Percentiles rank a stretch among this genome's conserved stretches.
phyloP scores from a whole-genome alignment of 2,888 invertebrate genomes.

The Oligia latruncula region DNA sequence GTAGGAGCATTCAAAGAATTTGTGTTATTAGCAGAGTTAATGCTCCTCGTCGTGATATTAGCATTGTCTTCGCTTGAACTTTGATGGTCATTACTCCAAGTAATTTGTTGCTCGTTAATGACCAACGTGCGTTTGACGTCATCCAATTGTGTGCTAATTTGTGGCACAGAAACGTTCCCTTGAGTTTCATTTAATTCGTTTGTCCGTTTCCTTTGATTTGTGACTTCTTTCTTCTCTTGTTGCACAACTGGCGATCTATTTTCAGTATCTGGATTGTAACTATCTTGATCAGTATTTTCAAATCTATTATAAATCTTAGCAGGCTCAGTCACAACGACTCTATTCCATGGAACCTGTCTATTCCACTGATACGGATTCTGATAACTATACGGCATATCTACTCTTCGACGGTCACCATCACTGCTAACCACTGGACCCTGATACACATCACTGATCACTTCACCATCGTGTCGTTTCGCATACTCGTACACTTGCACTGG shows the following conservation, averaged over 20 bases:
- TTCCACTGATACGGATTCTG: constrained; percentile 29
- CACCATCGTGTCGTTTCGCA: constrained; percentile 13
- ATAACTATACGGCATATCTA: constrained; percentile 19
- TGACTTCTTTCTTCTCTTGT: not conserved
- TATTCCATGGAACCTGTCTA: constrained; percentile 19
- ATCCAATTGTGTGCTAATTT: constrained; percentile 41
- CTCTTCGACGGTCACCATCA: constrained; percentile 5
- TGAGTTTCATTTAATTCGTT: constrained; percentile 15
- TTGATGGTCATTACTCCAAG: constrained; percentile 13
- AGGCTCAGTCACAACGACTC: constrained; percentile 27
- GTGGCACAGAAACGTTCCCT: constrained; percentile 1
- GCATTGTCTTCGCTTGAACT: constrained; percentile 4
- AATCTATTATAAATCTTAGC: constrained; percentile 18
- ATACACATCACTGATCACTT: constrained; percentile 44
- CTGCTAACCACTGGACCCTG: constrained; percentile 4
- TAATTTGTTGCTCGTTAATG: constrained; percentile 35
- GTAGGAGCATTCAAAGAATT: constrained; percentile 18
- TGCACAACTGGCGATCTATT: not conserved
- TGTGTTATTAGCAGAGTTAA: constrained; percentile 12
- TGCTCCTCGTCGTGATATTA: constrained; percentile 31
- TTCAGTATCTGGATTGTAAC: not conserved
- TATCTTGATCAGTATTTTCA: constrained; percentile 1
- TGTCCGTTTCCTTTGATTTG: constrained; percentile 9
- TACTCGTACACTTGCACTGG: constrained; percentile 32
- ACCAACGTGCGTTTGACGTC: constrained; percentile 35